phyloP scores from a whole-genome alignment of 2,888 invertebrate genomes.

The Athalia cordata region DNA sequence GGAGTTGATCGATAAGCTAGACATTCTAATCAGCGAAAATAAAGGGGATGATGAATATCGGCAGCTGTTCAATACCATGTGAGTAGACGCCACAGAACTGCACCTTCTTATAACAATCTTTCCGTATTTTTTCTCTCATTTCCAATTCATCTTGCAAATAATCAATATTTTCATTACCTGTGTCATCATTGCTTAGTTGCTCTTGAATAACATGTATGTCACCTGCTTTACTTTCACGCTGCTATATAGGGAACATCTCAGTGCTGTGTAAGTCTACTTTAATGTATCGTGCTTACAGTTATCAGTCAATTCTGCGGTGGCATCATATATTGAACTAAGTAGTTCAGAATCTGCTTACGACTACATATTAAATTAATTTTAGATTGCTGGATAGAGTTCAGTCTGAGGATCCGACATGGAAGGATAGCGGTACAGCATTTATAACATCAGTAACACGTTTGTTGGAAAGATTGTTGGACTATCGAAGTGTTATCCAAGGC shows the following conservation, averaged over 20 bases:
- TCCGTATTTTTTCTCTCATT: too few relatives aligned
- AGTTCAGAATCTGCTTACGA: conserved; percentile 27
- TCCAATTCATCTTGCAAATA: background rate
- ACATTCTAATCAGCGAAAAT: conserved; percentile 93
- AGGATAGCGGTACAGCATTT: conserved; percentile 93
- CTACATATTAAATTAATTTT: conserved; percentile 44
- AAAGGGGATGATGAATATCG: conserved; percentile 96
- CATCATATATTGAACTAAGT: background rate
- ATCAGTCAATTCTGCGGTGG: background rate
- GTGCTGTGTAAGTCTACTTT: conserved; percentile 89
- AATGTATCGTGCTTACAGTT: background rate
- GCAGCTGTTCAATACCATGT: conserved; percentile 96
- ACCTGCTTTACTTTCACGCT: conserved; percentile 62
- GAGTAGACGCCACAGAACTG: conserved; percentile 75
- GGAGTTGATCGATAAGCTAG: conserved; percentile 94
- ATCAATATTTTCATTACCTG: conserved; percentile 46
- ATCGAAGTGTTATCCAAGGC: conserved; percentile 95
- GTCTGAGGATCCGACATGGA: conserved; percentile 90
- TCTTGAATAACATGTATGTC: background rate
- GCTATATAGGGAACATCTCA: conserved; percentile 88
- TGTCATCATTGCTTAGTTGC: background rate
- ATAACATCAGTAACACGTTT: conserved; percentile 93
- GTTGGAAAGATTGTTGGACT: conserved; percentile 92
- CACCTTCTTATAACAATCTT: conserved; percentile 39
- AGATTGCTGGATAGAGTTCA: conserved; percentile 91